Conservation (phyloP, 2,797 vertebrate species). For the Toxotes lorentzi region DNA sequence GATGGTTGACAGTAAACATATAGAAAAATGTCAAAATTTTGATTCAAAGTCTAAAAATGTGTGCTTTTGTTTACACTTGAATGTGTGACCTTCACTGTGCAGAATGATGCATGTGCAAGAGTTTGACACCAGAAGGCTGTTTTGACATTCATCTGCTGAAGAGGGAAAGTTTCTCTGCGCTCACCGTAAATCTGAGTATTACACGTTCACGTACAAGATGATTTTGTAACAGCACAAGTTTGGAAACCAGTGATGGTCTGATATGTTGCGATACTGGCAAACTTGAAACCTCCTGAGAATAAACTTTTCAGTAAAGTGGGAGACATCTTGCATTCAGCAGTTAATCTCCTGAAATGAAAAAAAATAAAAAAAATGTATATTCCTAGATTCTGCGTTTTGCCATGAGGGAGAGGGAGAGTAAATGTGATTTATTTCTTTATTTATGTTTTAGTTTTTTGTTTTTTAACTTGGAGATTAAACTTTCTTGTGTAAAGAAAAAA, state of each 20-base stretch:
- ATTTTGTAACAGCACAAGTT: not conserved
- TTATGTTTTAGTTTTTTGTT: not conserved
- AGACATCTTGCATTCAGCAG: not conserved
- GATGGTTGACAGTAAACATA: not conserved
- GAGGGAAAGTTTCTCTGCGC: not conserved
- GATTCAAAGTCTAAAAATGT: conserved; percentile 5
- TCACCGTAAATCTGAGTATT: conserved; percentile 7
- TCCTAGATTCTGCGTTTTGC: conserved; percentile 1
- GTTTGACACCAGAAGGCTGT: not conserved
- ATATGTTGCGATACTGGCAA: not conserved
- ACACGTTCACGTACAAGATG: not conserved
- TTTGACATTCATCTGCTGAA: conserved; percentile 5
- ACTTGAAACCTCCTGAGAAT: conserved; percentile 1
- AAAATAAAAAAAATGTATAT: conserved; percentile 13
- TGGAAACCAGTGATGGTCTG: not conserved
- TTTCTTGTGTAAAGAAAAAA: not conserved
- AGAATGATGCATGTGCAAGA: conserved; percentile 14
- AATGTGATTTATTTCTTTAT: not conserved
- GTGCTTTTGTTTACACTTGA: not conserved
- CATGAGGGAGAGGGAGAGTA: not conserved
- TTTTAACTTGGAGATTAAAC: not conserved
- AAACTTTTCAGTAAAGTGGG: not conserved
- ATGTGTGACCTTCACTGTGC: conserved; percentile 17
- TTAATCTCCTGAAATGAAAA: conserved; percentile 6
- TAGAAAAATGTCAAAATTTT: conserved; percentile 3